Evolutionary conservation across 1,140 invertebrate genomes (phyloP).

Genomic region (Theocolax elegans): DNA sequence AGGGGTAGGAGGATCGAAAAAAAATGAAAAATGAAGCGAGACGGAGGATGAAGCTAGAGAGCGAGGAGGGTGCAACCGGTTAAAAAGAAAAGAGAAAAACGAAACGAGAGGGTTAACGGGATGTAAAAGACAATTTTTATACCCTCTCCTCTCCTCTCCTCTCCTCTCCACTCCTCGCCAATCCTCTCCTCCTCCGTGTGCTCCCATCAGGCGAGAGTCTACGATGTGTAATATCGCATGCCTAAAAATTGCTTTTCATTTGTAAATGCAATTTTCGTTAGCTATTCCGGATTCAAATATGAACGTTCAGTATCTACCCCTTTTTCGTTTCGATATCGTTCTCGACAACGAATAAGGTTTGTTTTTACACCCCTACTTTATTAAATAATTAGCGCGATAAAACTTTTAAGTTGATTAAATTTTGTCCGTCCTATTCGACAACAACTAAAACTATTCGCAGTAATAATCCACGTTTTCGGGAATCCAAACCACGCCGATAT

Average conservation of each 20-base stretch:
- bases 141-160: too few relatives aligned
- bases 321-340: too few relatives aligned
- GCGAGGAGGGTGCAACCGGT: background rate
- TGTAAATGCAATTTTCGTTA: constrained; percentile 20
- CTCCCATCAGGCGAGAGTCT: too few relatives aligned
- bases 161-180: too few relatives aligned
- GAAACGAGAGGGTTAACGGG: background rate
- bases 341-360: background rate
- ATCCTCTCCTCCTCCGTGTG: background rate
- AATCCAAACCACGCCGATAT: too few relatives aligned
- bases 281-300: background rate
- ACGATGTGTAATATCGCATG: constrained; percentile 2
- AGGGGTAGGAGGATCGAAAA: constrained; percentile 8
- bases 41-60: constrained; percentile 21
- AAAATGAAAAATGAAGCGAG: constrained; percentile 33
- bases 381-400: too few relatives aligned
- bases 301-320: background rate
- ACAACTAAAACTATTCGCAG: too few relatives aligned
- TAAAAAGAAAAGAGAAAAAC: constrained; percentile 10
- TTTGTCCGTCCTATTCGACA: too few relatives aligned
- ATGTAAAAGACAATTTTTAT: constrained; percentile 33
- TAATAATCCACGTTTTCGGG: too few relatives aligned
- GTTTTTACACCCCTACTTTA: background rate
- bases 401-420: too few relatives aligned
- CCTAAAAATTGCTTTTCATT: constrained; percentile 30